A percentile compares a stretch with the other conserved stretches of the same genome.
phyloP scores from a whole-genome alignment of 2,888 invertebrate genomes.

The Harpalus rubripes region DNA sequence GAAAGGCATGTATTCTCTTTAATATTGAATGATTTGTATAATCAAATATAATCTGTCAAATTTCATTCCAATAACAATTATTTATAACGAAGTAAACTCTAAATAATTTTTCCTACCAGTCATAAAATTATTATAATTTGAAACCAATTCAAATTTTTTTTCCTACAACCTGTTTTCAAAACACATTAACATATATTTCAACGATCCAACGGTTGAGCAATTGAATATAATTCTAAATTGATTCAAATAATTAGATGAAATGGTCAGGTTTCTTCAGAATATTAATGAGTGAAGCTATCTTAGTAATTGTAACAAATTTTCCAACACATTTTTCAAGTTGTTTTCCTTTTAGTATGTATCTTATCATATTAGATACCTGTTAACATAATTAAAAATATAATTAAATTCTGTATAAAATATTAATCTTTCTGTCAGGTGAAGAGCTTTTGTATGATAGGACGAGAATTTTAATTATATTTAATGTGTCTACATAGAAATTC shows the following conservation, averaged over 20 bases:
- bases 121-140: no score
- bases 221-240: neutral
- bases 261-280: neutral
- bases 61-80: no score
- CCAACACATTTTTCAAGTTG: neutral
- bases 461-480: constrained; percentile 36
- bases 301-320: neutral
- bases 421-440: constrained; percentile 41
- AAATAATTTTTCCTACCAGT: no score
- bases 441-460: neutral
- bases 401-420: constrained; percentile 47
- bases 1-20: no score
- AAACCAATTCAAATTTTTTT: neutral
- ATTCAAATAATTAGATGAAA: neutral
- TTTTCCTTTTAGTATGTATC: constrained; percentile 14
- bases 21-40: no score
- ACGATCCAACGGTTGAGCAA: neutral
- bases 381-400: constrained; percentile 49
- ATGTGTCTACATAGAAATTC: constrained; percentile 16
- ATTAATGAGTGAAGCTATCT: neutral
- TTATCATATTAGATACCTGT: constrained; percentile 30
- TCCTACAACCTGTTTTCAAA: neutral
- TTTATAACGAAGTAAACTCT: no score
- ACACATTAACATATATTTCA: neutral
- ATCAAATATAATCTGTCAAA: no score